Conservation (phyloP, 2,888 invertebrate genomes). For the Drosophila birchii region DNA sequence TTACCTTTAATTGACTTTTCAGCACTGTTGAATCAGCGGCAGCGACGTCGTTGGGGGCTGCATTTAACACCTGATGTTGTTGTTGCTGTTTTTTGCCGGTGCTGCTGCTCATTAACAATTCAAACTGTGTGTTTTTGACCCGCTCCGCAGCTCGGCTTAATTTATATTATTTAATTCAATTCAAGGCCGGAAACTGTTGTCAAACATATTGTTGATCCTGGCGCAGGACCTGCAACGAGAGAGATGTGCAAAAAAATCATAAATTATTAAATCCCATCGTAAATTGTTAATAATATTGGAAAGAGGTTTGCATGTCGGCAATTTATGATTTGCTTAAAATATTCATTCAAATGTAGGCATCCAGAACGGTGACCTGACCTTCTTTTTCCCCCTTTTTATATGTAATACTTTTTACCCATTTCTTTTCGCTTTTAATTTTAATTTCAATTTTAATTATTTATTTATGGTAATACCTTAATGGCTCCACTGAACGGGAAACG, state of each 20-base stretch:
- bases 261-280: constrained; percentile 58
- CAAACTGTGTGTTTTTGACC: constrained; percentile 47
- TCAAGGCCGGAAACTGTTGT: constrained; percentile 73
- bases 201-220: constrained; percentile 67
- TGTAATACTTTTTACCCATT: constrained; percentile 1
- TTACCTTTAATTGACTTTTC: constrained; percentile 82
- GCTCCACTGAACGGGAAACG: constrained; percentile 33
- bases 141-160: constrained; percentile 31
- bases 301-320: constrained; percentile 47
- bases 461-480: constrained; percentile 72
- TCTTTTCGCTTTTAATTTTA: constrained; percentile 24
- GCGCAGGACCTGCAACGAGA: constrained; percentile 60
- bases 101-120: constrained; percentile 68
- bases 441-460: constrained; percentile 64
- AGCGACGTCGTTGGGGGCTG: constrained; percentile 25
- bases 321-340: constrained; percentile 72
- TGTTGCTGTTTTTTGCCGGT: not conserved
- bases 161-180: constrained; percentile 62
- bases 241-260: constrained; percentile 47
- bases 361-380: constrained; percentile 2
- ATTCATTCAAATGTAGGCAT: constrained; percentile 50
- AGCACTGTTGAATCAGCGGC: constrained; percentile 62
- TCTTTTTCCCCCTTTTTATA: constrained; percentile 1
- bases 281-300: constrained; percentile 73
- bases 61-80: constrained; percentile 69